Percentiles rank a stretch among this genome's conserved stretches.
Conservation (phyloP, 2,888 invertebrate species). For the Lasioglossum zephyrum region DNA sequence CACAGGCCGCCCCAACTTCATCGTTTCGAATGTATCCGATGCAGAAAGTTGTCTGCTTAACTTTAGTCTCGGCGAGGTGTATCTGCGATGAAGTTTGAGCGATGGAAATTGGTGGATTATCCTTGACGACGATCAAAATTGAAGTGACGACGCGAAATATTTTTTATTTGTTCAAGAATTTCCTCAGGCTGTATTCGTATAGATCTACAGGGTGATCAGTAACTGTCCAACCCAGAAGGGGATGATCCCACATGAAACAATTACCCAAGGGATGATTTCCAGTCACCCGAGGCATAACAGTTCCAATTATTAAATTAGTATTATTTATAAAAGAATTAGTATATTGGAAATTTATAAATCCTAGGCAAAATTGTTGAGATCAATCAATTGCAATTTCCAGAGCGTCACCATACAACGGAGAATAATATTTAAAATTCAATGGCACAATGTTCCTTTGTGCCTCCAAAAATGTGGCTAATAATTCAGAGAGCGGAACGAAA, state of each 20-base stretch:
- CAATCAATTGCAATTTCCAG: not conserved
- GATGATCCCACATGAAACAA: not conserved
- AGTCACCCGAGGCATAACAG: too few relatives aligned
- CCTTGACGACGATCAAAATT: not conserved
- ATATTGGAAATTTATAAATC: not conserved
- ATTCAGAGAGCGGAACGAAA: not conserved
- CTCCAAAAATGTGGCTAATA: conserved; percentile 3
- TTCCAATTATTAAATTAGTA: too few relatives aligned
- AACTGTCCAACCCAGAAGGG: not conserved
- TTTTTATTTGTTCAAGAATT: not conserved
- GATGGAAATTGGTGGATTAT: conserved; percentile 16
- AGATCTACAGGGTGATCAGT: not conserved
- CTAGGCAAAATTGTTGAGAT: not conserved
- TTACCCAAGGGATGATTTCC: too few relatives aligned
- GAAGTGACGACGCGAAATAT: not conserved
- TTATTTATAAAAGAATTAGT: too few relatives aligned
- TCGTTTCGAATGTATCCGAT: not conserved
- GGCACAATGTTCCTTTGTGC: not conserved
- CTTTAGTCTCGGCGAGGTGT: not conserved
- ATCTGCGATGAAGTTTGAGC: not conserved
- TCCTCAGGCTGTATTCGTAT: too few relatives aligned
- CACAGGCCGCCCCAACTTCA: not conserved
- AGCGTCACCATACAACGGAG: not conserved
- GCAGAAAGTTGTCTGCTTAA: conserved; percentile 8
- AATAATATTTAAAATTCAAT: conserved; percentile 1